Evolutionary conservation across 2,113 vertebrate genomes (phyloP).

Genomic region (Hippolais icterina): DNA sequence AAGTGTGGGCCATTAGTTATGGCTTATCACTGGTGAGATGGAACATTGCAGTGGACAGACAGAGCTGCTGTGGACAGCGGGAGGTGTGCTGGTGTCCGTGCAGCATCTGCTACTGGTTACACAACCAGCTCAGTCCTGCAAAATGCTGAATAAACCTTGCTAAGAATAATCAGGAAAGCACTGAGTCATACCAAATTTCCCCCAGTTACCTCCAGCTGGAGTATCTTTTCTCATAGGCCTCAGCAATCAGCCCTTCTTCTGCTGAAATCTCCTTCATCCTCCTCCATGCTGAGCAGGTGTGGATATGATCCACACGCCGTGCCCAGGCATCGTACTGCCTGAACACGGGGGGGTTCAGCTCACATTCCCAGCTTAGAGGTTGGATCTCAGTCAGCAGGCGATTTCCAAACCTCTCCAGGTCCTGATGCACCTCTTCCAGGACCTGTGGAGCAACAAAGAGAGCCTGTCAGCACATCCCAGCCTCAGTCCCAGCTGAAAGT

Average conservation of each 20-base stretch:
- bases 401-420: conserved; percentile 79
- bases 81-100: not conserved
- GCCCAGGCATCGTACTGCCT: conserved; percentile 78
- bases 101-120: not conserved
- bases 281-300: conserved; percentile 78
- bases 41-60: not conserved
- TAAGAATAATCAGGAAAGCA: not conserved
- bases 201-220: conserved; percentile 77
- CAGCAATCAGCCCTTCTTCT: conserved; percentile 78
- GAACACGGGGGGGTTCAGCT: conserved; percentile 75
- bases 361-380: conserved; percentile 76
- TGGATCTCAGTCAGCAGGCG: conserved; percentile 70
- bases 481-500: not conserved
- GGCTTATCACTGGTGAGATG: not conserved
- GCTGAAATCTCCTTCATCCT: conserved; percentile 80
- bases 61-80: not conserved
- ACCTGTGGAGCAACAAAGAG: conserved; percentile 24
- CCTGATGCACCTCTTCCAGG: conserved; percentile 39
- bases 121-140: not conserved
- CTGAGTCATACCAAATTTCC: not conserved
- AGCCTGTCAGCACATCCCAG: not conserved
- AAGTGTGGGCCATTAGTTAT: not conserved
- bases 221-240: conserved; percentile 78
- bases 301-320: conserved; percentile 71
- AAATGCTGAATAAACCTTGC: not conserved